Conservation (phyloP, 1,140 invertebrate species). For the Octopus bimaculoides region DNA sequence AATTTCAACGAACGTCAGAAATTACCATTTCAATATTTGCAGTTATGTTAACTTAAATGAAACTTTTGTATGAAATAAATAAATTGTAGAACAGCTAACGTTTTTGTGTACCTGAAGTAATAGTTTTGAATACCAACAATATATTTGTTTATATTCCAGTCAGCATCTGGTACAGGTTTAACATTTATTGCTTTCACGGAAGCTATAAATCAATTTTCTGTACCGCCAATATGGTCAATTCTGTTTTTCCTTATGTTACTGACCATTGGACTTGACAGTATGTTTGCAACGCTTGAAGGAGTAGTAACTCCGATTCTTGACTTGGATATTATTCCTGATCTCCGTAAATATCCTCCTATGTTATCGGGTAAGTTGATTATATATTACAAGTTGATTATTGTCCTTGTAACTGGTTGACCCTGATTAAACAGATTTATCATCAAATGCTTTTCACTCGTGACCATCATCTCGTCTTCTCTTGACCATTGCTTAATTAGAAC, state of each 20-base stretch:
- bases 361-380: not conserved
- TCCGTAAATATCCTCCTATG: conserved; percentile 17
- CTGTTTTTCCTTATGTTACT: conserved; percentile 97
- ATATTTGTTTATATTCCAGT: conserved; percentile 19
- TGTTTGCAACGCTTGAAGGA: conserved; percentile 34
- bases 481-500: no score
- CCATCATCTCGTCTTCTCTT: no score
- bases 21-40: no score
- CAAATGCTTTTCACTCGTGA: no score
- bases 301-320: conserved; percentile 30
- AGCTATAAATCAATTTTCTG: conserved; percentile 88
- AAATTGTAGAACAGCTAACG: no score
- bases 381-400: not conserved
- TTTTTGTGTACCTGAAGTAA: no score
- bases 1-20: no score
- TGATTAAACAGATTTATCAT: no score
- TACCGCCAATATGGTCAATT: conserved; percentile 90
- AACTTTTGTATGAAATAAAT: no score
- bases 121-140: no score
- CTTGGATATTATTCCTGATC: conserved; percentile 24
- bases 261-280: conserved; percentile 80
- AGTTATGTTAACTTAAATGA: no score
- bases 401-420: no score
- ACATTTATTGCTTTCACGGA: conserved; percentile 96
- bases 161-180: conserved; percentile 75